Percentiles rank a stretch among this genome's conserved stretches.
phyloP scores from a whole-genome alignment of 37 sponge, comb jelly and placozoan species.

The Axinella damicornis region DNA sequence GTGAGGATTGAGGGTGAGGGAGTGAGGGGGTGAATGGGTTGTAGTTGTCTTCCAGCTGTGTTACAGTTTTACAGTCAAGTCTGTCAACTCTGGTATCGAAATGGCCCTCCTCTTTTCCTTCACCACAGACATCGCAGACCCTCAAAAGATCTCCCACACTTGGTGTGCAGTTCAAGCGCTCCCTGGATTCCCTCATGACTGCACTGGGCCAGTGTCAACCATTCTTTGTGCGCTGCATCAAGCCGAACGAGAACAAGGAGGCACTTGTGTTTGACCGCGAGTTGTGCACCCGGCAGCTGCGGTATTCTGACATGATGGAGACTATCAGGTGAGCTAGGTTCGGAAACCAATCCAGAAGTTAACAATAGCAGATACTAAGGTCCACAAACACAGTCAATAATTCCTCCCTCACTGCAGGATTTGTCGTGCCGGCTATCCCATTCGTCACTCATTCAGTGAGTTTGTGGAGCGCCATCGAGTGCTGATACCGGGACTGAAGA shows the following conservation, averaged over 20 bases:
- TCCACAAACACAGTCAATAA: too few relatives aligned
- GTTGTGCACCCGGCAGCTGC: conserved; percentile 89
- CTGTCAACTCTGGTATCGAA: too few relatives aligned
- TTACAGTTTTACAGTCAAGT: too few relatives aligned
- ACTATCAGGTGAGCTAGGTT: conserved; percentile 88
- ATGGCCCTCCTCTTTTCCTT: too few relatives aligned
- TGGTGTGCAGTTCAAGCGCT: conserved; percentile 90
- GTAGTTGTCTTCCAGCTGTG: too few relatives aligned
- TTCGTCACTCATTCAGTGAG: conserved; percentile 87
- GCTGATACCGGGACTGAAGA: conserved; percentile 72
- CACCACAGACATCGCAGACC: conserved; percentile 76
- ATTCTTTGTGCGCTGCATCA: conserved; percentile 95
- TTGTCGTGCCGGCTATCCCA: conserved; percentile 92
- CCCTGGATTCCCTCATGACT: conserved; percentile 86
- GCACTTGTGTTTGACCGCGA: conserved; percentile 65
- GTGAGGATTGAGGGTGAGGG: too few relatives aligned
- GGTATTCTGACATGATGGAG: conserved; percentile 97
- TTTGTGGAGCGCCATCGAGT: conserved; percentile 90
- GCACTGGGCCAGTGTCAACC: conserved; percentile 90
- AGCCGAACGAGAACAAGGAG: conserved; percentile 90
- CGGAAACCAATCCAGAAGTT: too few relatives aligned
- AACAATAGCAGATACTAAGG: too few relatives aligned
- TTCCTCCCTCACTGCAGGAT: too few relatives aligned
- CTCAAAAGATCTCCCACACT: conserved; percentile 92
- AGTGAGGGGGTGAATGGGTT: too few relatives aligned